phyloP scores from a whole-genome alignment of 2,797 vertebrate species.

The Aeoliscus strigatus region DNA sequence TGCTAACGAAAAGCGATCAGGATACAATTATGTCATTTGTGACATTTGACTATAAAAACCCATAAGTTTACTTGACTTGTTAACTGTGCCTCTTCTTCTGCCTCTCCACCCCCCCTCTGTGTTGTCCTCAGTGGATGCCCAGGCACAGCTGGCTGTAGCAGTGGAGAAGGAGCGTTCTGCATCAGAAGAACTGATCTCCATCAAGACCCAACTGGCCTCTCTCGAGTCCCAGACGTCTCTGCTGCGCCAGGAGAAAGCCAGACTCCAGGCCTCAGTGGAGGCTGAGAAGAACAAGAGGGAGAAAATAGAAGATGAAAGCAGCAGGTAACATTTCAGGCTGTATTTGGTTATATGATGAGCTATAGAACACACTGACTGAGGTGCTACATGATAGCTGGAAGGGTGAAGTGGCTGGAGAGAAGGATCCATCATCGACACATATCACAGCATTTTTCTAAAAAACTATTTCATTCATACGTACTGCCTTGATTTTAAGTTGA shows the following conservation, averaged over 20 bases:
- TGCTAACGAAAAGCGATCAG: not conserved
- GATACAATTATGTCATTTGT: not conserved
- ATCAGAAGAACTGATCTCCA: conserved; percentile 84
- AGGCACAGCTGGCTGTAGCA: conserved; percentile 87
- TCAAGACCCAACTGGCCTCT: conserved; percentile 85
- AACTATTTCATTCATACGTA: too few relatives aligned
- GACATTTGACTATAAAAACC: too few relatives aligned
- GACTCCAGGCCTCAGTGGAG: conserved; percentile 84
- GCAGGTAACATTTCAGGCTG: conserved; percentile 72
- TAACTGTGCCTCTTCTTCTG: not conserved
- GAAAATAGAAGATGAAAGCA: conserved; percentile 89
- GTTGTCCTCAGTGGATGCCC: conserved; percentile 80
- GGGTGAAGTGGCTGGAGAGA: too few relatives aligned
- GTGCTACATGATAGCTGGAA: too few relatives aligned
- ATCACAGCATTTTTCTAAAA: too few relatives aligned
- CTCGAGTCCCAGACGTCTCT: conserved; percentile 90
- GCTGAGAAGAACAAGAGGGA: conserved; percentile 83
- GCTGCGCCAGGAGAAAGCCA: conserved; percentile 88
- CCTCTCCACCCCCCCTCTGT: not conserved
- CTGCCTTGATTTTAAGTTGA: too few relatives aligned
- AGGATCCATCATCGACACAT: too few relatives aligned
- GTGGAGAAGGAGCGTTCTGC: conserved; percentile 90
- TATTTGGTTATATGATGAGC: not conserved
- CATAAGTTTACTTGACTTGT: not conserved
- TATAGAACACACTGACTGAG: too few relatives aligned